These are phyloP conservation scores for Rhabdomys dilectus DNA, from an alignment of 2,113 vertebrate genomes.

Conservation along the genomic window DNA sequence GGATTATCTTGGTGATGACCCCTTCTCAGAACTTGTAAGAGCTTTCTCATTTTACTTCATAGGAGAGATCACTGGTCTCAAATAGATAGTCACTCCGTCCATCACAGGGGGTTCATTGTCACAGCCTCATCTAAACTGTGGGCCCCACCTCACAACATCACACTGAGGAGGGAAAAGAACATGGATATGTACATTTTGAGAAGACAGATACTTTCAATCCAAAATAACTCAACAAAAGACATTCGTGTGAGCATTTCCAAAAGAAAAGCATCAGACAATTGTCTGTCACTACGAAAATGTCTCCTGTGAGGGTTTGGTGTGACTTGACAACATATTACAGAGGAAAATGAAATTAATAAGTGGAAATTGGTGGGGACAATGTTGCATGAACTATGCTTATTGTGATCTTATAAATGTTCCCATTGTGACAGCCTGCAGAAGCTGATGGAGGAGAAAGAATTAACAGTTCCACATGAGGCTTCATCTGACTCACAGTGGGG, in stretches of 20 bases:
- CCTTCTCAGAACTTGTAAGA: neutral
- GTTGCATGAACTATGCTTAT: neutral
- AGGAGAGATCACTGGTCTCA: neutral
- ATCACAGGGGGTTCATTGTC: fast-evolving
- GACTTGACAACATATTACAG: neutral
- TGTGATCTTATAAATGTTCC: neutral
- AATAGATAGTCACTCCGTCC: neutral
- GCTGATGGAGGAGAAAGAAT: neutral
- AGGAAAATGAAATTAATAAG: neutral
- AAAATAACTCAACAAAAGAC: neutral
- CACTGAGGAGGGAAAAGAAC: neutral
- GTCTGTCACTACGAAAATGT: neutral
- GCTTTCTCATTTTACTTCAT: neutral
- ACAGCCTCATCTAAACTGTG: neutral
- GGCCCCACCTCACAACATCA: neutral
- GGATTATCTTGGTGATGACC: neutral
- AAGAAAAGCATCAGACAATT: neutral
- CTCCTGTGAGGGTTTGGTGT: neutral
- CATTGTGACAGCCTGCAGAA: neutral
- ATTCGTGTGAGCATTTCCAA: neutral
- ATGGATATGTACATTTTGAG: neutral
- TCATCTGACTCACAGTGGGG: neutral
- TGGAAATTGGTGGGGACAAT: neutral
- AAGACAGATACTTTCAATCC: neutral
- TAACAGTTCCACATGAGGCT: neutral